Percentiles rank a stretch among this genome's conserved stretches.
Conservation (phyloP, 2,888 invertebrate species). For the Palloptera scutellata region DNA sequence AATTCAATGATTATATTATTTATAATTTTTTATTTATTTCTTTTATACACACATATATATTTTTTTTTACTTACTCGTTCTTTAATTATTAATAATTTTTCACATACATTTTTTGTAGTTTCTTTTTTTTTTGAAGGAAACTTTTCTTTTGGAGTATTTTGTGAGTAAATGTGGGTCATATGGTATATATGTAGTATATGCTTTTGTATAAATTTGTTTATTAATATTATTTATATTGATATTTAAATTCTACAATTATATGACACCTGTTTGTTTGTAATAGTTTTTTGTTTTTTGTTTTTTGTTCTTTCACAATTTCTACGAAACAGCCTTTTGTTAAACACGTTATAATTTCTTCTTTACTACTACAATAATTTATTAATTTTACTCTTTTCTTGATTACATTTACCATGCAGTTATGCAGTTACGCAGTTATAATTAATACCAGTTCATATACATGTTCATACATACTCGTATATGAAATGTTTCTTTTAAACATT, state of each 20-base stretch:
- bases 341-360: slow-evolving; percentile 46
- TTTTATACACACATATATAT: not conserved
- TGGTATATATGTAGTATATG: slow-evolving; percentile 32
- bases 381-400: not conserved
- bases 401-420: not conserved
- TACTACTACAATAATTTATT: not conserved
- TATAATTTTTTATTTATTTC: not conserved
- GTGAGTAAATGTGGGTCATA: slow-evolving; percentile 18
- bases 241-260: not conserved
- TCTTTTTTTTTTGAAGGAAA: slow-evolving; percentile 10
- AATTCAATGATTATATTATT: not conserved
- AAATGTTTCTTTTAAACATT: too few species aligned
- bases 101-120: not conserved
- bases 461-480: too few species aligned
- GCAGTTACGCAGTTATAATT: too few species aligned
- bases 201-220: slow-evolving; percentile 4
- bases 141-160: not conserved
- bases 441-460: too few species aligned
- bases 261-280: slow-evolving; percentile 23
- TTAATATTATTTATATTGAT: slow-evolving; percentile 22
- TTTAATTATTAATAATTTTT: not conserved
- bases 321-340: slow-evolving; percentile 62
- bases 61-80: not conserved
- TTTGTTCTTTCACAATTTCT: slow-evolving; percentile 55
- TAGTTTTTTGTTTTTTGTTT: slow-evolving; percentile 23